Percentiles rank a stretch among this genome's conserved stretches.
These are phyloP conservation scores for Spongilla lacustris DNA, from an alignment of 37 sponge, comb jelly and placozoan species.

Conservation along the genomic window DNA sequence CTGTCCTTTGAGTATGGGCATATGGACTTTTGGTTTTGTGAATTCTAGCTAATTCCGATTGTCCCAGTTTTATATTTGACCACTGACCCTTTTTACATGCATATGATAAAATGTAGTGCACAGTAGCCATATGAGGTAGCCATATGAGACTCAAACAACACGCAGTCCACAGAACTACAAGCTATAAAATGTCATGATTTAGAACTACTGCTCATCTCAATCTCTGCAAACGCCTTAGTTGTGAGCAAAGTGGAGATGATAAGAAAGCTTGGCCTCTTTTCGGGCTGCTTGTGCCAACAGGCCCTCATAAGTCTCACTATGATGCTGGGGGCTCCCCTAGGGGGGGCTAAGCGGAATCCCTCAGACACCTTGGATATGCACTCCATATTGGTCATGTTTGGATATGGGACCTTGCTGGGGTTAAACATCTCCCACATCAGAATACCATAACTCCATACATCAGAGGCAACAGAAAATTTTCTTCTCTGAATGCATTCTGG, in stretches of 20 bases:
- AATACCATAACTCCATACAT: constrained; percentile 80
- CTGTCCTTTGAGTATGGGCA: too few relatives aligned
- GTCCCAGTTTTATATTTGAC: too few relatives aligned
- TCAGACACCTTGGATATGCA: background rate
- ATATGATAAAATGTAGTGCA: too few relatives aligned
- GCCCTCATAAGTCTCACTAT: constrained; percentile 66
- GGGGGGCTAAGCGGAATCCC: constrained; percentile 42
- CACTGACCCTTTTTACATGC: too few relatives aligned
- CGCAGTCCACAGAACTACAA: too few relatives aligned
- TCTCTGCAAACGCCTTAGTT: constrained; percentile 4
- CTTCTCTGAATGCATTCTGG: constrained; percentile 50
- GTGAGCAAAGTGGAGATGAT: constrained; percentile 61
- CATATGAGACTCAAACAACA: too few relatives aligned
- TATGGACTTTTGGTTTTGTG: too few relatives aligned
- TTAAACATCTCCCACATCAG: constrained; percentile 79
- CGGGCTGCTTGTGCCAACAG: constrained; percentile 61
- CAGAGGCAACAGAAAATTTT: constrained; percentile 65
- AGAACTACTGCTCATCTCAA: too few relatives aligned
- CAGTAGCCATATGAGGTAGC: too few relatives aligned
- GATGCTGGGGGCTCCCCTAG: constrained; percentile 20
- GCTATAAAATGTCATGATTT: too few relatives aligned
- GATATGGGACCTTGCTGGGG: constrained; percentile 21
- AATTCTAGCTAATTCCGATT: too few relatives aligned
- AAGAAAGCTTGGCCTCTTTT: constrained; percentile 74
- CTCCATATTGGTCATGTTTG: background rate